Base-by-base conservation (phyloP, 2,888 invertebrate species). In the Phyllotreta cruciferae region DNA sequence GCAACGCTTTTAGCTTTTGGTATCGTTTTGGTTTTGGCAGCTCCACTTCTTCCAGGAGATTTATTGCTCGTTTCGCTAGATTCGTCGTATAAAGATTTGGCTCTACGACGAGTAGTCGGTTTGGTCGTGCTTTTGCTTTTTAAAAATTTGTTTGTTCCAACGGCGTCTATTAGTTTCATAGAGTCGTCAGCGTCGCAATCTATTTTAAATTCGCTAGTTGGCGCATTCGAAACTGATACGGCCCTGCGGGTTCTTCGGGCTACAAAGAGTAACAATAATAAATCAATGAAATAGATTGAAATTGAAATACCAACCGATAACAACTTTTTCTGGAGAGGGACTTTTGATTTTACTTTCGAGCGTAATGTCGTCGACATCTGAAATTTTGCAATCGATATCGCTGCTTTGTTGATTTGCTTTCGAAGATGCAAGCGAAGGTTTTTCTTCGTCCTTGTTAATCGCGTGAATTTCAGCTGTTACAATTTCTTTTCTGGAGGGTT, bases 1-100 rank as follows among this genome's bases (percentile, higher is more conserved):
- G 67, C 44, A n/a, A 39, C 55, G 54, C 66, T 70, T 35, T 52
- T 63, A 14, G 56, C 52, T 50, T 56, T 69, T 24, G 36, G 66
- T 60, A 38, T 52, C 42, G 11, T 14, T 38, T 63, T 52, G 14
- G 34, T 47, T 13, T 44, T 42, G 6, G 4, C n/a, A 14, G n/a
- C 35, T 6, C 50, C 2, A 35, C 57, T 50, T 73, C 69, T 47
- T 70, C 70, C 1, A 62, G 56, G 10, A 44, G 11, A 35, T 47
- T 39, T 8, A 49, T 42, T 10, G 37, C 39, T 5, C 49, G 47
- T 14, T 62, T 66, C 14, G 37, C 39, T 5, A 54, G 47, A 13
- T 62, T 66, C 1, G 70, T 42, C 24, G 24, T 24, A 24, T 4
- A 24, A 24, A 24, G 24, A 24, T 24, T 24, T 24, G 24, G 24